Evolutionary conservation across 2,797 vertebrate species (phyloP).

Genomic region (Podargus strigoides): DNA sequence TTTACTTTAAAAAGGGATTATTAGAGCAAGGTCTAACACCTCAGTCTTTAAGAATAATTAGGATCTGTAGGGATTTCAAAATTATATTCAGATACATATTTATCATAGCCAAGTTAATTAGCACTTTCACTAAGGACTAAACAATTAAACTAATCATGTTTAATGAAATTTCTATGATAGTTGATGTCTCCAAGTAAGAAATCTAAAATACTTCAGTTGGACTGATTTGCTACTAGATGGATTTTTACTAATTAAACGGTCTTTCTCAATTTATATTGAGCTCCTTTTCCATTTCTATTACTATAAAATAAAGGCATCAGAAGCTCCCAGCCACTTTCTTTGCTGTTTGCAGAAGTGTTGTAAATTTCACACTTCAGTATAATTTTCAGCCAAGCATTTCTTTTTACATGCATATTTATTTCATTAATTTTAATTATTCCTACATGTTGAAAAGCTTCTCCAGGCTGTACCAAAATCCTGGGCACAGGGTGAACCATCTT

Average conservation of each 20-base stretch:
- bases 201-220: slow-evolving; percentile 47
- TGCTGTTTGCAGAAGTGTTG: neutral
- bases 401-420: neutral
- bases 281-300: neutral
- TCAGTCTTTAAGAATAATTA: slow-evolving; percentile 61
- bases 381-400: neutral
- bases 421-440: neutral
- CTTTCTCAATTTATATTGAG: slow-evolving; percentile 25
- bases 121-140: slow-evolving; percentile 49
- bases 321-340: neutral
- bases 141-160: slow-evolving; percentile 69
- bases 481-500: neutral
- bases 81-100: slow-evolving; percentile 55
- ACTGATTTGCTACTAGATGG: slow-evolving; percentile 47
- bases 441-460: neutral
- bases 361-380: neutral
- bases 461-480: neutral
- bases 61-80: slow-evolving; percentile 43
- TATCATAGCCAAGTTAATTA: slow-evolving; percentile 63
- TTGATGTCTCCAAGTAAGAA: slow-evolving; percentile 48
- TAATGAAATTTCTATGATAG: slow-evolving; percentile 61
- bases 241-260: slow-evolving; percentile 54
- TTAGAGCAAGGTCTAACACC: slow-evolving; percentile 9
- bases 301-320: slow-evolving; percentile 6
- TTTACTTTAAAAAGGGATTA: neutral